phyloP scores from a whole-genome alignment of 2,888 invertebrate species.

The Margaritifera margaritifera region DNA sequence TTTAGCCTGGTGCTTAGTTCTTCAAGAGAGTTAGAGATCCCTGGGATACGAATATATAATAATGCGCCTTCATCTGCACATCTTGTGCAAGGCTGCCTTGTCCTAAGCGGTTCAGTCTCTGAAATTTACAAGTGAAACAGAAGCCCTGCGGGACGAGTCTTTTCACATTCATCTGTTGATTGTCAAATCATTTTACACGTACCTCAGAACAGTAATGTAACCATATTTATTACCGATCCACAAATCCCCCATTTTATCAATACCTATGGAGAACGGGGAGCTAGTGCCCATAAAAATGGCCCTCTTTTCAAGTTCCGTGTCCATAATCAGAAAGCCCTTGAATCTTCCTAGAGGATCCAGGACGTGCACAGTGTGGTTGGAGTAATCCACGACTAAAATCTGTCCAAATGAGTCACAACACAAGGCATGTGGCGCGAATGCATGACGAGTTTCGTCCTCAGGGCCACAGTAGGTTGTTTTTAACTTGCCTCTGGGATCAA shows the following conservation, averaged over 20 bases:
- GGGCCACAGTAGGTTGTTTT: constrained; percentile 3
- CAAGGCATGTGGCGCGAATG: constrained; percentile 27
- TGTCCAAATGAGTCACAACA: constrained; percentile 36
- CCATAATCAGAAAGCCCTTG: constrained; percentile 5
- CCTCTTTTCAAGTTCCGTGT: constrained; percentile 2
- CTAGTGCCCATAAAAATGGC: constrained; percentile 8
- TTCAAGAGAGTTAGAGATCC: too few relatives aligned
- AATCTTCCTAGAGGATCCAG: constrained; percentile 3
- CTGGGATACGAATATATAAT: too few relatives aligned
- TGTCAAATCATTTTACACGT: background rate
- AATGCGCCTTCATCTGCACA: too few relatives aligned
- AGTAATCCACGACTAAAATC: constrained; percentile 31
- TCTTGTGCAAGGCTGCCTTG: too few relatives aligned
- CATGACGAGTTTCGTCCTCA: background rate
- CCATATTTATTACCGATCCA: constrained; percentile 7
- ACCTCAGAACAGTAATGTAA: constrained; percentile 3
- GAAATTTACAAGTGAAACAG: too few relatives aligned
- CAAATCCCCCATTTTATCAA: constrained; percentile 5
- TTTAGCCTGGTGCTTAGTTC: too few relatives aligned
- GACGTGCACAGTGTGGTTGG: constrained; percentile 19
- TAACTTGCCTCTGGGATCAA: constrained; percentile 8
- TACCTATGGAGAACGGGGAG: constrained; percentile 7
- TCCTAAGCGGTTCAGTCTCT: too few relatives aligned
- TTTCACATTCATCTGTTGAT: too few relatives aligned
- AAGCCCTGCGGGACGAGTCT: too few relatives aligned